Conservation (phyloP, 2,113 vertebrate species). For the Anarrhichthys ocellatus region DNA sequence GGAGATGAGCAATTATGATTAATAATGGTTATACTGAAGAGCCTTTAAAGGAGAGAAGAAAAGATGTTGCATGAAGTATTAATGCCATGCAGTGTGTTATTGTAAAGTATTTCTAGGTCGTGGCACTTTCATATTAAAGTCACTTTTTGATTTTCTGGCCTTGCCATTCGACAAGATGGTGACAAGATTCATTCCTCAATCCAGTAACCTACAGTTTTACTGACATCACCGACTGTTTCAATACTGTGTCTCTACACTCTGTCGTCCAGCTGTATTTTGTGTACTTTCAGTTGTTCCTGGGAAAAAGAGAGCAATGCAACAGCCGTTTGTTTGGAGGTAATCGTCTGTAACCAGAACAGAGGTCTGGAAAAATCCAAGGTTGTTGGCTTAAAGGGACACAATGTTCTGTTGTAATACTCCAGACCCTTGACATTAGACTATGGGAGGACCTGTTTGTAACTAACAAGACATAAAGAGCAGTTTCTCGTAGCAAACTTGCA, state of each 20-base stretch:
- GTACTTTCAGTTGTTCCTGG: not conserved
- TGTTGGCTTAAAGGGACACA: constrained; percentile 17
- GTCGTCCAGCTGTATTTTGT: constrained; percentile 10
- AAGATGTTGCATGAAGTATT: constrained; percentile 12
- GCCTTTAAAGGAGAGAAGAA: constrained; percentile 35
- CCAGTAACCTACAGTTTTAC: not conserved
- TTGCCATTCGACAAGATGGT: not conserved
- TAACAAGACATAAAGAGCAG: not conserved
- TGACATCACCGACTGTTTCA: not conserved
- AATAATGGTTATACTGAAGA: constrained; percentile 43
- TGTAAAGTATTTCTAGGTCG: not conserved
- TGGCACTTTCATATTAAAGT: not conserved
- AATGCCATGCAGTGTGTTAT: not conserved
- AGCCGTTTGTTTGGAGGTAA: constrained; percentile 27
- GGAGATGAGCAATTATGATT: constrained; percentile 51
- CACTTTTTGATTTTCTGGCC: not conserved
- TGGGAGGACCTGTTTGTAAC: not conserved
- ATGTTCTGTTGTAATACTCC: constrained; percentile 15
- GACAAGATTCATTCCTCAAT: not conserved
- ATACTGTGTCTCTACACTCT: not conserved
- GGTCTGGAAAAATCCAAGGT: constrained; percentile 22
- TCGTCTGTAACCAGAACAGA: constrained; percentile 23
- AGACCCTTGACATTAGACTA: not conserved
- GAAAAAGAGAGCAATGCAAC: constrained; percentile 17
- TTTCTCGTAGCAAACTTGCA: not conserved